These are phyloP conservation scores for Camarhynchus parvulus DNA, from an alignment of 2,113 vertebrate genomes.

Conservation along the genomic window DNA sequence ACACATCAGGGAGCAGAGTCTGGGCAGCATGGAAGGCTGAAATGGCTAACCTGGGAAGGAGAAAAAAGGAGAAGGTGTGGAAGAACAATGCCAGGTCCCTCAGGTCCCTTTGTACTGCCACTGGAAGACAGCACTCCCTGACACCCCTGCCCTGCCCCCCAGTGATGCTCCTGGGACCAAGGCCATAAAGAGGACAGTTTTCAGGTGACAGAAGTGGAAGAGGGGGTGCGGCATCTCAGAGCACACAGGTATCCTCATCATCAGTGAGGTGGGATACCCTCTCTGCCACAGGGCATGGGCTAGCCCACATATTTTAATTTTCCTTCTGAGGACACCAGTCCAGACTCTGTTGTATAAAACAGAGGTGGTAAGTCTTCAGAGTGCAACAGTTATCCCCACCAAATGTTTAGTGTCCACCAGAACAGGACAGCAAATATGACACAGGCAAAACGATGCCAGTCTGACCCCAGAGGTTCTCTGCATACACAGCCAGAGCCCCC, in stretches of 20 bases:
- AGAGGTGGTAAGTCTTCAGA: not conserved
- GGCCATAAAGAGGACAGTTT: not conserved
- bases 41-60: not conserved
- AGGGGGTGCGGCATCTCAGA: rapidly evolving
- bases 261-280: rapidly evolving
- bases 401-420: rapidly evolving
- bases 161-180: not conserved
- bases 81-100: not conserved
- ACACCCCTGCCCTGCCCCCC: not conserved
- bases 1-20: not conserved
- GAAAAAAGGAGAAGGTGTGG: not conserved
- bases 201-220: not conserved
- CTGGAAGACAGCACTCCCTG: not conserved
- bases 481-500: rapidly evolving
- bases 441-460: not conserved
- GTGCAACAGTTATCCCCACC: not conserved
- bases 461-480: not conserved
- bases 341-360: not conserved
- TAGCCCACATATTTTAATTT: not conserved
- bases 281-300: not conserved
- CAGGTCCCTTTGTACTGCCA: rapidly evolving
- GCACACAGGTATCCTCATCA: rapidly evolving
- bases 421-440: not conserved
- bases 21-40: rapidly evolving
- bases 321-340: not conserved